phyloP scores from a whole-genome alignment of 2,113 vertebrate genomes.

The Nesoenas mayeri region DNA sequence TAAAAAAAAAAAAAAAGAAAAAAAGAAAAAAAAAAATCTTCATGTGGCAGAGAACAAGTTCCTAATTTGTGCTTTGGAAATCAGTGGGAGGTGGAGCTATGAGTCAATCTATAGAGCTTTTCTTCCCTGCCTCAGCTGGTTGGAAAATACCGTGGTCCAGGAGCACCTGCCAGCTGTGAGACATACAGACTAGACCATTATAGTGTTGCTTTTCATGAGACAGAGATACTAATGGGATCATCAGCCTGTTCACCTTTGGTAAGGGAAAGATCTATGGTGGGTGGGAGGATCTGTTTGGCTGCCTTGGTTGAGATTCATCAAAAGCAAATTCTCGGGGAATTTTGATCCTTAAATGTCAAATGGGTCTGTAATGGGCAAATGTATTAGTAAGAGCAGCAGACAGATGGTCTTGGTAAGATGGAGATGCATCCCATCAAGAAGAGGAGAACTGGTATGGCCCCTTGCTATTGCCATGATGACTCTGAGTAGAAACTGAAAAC shows the following conservation, averaged over 20 bases:
- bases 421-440: neutral
- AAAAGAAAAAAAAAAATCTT: neutral
- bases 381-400: neutral
- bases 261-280: neutral
- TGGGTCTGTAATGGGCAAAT: neutral
- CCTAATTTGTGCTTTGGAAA: constrained; percentile 40
- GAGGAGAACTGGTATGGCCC: neutral
- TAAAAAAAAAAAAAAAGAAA: neutral
- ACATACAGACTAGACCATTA: neutral
- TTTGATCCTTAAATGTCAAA: neutral
- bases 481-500: neutral
- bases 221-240: constrained; percentile 25
- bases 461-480: neutral
- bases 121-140: neutral
- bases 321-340: neutral
- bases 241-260: constrained; percentile 41
- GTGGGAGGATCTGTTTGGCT: neutral
- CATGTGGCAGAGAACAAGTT: neutral
- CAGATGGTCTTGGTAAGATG: neutral
- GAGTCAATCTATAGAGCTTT: neutral
- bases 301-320: neutral
- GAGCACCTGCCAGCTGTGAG: neutral
- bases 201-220: neutral
- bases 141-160: neutral
- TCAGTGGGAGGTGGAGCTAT: constrained; percentile 39